These are phyloP conservation scores for Brachyopa scutellaris DNA, from an alignment of 2,888 invertebrate genomes.

Conservation along the genomic window DNA sequence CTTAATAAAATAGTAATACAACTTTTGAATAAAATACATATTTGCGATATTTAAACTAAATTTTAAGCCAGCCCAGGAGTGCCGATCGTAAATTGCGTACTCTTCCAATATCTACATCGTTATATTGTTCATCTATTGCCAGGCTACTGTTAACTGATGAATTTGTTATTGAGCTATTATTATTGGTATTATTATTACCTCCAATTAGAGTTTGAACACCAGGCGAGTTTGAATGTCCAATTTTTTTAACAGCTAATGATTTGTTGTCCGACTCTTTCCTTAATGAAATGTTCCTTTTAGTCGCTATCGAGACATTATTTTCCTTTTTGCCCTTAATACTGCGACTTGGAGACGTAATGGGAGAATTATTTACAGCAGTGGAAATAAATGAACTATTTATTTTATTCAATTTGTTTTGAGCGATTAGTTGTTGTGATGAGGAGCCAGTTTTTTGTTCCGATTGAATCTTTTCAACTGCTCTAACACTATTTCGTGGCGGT, in stretches of 20 bases:
- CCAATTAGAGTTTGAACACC: slow-evolving; percentile 68
- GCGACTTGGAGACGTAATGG: slow-evolving; percentile 67
- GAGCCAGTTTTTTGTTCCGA: slow-evolving; percentile 22
- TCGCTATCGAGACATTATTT: slow-evolving; percentile 49
- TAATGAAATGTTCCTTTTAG: slow-evolving; percentile 55
- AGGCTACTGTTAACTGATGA: slow-evolving; percentile 54
- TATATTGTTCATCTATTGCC: slow-evolving; percentile 59
- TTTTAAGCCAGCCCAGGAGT: slow-evolving; percentile 82
- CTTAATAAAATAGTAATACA: slow-evolving; percentile 65
- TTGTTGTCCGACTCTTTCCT: slow-evolving; percentile 54
- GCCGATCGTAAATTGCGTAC: slow-evolving; percentile 82
- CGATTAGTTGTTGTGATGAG: slow-evolving; percentile 27
- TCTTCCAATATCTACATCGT: slow-evolving; percentile 81
- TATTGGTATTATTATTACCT: slow-evolving; percentile 52
- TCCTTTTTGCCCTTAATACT: slow-evolving; percentile 45
- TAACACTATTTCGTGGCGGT: slow-evolving; percentile 78
- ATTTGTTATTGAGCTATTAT: slow-evolving; percentile 66
- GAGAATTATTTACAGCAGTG: slow-evolving; percentile 63
- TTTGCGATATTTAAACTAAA: slow-evolving; percentile 74
- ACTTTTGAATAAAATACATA: slow-evolving; percentile 60
- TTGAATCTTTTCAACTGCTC: slow-evolving; percentile 39
- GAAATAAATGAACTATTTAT: slow-evolving; percentile 81
- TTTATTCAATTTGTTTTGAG: slow-evolving; percentile 57
- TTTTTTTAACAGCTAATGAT: slow-evolving; percentile 43
- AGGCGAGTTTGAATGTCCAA: slow-evolving; percentile 54